A percentile compares a stretch with the other conserved stretches of the same genome.
These are phyloP conservation scores for Hedychridium roseum DNA, from an alignment of 2,888 invertebrate species.

Conservation along the genomic window DNA sequence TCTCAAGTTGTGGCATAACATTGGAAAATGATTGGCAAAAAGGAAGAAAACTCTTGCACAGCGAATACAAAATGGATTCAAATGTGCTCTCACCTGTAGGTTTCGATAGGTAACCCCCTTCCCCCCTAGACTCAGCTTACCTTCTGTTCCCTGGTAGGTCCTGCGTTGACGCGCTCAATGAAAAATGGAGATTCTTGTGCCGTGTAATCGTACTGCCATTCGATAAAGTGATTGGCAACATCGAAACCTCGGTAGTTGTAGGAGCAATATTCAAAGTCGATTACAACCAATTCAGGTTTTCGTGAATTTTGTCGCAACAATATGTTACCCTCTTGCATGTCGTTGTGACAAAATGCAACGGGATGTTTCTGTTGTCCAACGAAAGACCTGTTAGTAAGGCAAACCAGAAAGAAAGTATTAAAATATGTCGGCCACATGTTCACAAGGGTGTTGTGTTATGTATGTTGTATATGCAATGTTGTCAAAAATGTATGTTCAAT, in stretches of 20 bases:
- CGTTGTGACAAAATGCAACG: conserved; percentile 94
- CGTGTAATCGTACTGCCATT: conserved; percentile 91
- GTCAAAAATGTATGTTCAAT: too few species aligned
- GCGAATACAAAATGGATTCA: too few species aligned
- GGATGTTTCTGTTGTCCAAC: conserved; percentile 66
- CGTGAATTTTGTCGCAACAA: conserved; percentile 66
- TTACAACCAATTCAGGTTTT: conserved; percentile 76
- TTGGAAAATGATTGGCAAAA: too few species aligned
- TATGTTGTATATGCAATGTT: too few species aligned
- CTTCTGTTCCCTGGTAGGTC: conserved; percentile 83
- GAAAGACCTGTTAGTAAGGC: conserved; percentile 55
- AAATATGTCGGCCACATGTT: background rate
- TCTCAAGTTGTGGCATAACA: too few species aligned
- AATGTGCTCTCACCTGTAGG: too few species aligned
- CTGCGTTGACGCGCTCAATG: conserved; percentile 72
- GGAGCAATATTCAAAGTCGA: conserved; percentile 95
- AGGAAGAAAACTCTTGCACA: too few species aligned
- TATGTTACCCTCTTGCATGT: conserved; percentile 89
- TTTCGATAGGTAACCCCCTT: too few species aligned
- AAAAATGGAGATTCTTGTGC: conserved; percentile 81
- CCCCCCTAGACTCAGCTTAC: conserved; percentile 63
- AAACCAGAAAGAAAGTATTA: background rate
- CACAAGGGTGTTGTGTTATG: background rate
- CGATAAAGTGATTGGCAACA: conserved; percentile 93
- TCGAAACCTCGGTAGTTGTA: conserved; percentile 95